Evolutionary conservation across 2,888 invertebrate genomes (phyloP).

Genomic region (Hyalella azteca): DNA sequence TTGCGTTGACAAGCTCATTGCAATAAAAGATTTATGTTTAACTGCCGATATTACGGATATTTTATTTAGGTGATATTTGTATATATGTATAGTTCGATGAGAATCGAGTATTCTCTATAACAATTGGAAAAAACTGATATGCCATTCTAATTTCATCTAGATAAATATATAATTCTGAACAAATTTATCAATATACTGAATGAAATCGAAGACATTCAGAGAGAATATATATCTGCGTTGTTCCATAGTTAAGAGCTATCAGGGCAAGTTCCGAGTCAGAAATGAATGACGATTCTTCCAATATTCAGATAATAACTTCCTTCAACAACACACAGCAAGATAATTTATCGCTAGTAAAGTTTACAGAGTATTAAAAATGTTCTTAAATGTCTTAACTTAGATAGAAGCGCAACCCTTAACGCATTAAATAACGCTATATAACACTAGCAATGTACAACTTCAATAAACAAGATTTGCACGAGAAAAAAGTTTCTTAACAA

Average conservation of each 20-base stretch:
- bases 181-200: background rate
- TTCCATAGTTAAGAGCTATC: background rate
- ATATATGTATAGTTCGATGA: too few relatives aligned
- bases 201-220: slow-evolving; percentile 4
- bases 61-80: too few relatives aligned
- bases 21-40: too few relatives aligned
- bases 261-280: background rate
- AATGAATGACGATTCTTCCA: background rate
- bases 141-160: background rate
- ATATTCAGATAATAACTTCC: background rate
- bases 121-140: too few relatives aligned
- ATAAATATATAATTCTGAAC: background rate
- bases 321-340: slow-evolving; percentile 15
- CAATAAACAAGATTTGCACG: background rate
- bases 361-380: background rate
- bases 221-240: background rate
- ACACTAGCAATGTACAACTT: slow-evolving; percentile 32
- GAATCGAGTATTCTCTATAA: too few relatives aligned
- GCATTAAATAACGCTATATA: slow-evolving; percentile 34
- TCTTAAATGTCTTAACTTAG: slow-evolving; percentile 23
- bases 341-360: slow-evolving; percentile 11
- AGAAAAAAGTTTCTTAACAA: background rate
- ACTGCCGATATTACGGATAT: too few relatives aligned
- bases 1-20: too few relatives aligned
- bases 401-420: slow-evolving; percentile 35